Evolutionary conservation across 92 coral and sea anemone species (phyloP), one percentile per base, ranked within the genome.

Genomic region (Porites evermanni): DNA sequence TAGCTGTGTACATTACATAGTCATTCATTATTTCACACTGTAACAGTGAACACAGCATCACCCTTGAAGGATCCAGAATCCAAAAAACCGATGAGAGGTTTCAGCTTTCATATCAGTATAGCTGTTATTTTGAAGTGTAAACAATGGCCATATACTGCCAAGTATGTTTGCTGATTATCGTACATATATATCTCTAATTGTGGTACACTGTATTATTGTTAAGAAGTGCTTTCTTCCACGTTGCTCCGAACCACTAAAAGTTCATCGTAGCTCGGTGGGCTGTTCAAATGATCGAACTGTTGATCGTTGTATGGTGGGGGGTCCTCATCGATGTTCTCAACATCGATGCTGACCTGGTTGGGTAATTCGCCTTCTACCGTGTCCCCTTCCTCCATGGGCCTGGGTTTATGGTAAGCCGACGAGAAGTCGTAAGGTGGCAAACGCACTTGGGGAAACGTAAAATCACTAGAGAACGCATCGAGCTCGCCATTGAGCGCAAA

Each of bases 251-350:
- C 63, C 20, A 3, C 74, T 72, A 83, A 83, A 8, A n/a, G 51
- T n/a, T 83, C 87, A 64, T 83, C 73, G 71, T 83, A 83, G 19
- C 87, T 83, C 50, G 87, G 87, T 8, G 87, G 87, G 13, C 70
- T 72, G 19, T 53, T 1, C 53, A 32, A 6, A 12, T 5, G 44
- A 6, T 52, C 64, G n/a, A 38, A 50, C 64, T n/a, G 50, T 24
- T 83, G 64, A 51, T 83, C 87, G 64, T 53, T 21, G 72, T 83
- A 83, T 10, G 87, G 87, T 3, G 87, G 87, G 4, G 87, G 87
- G 51, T 83, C 87, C 18, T 83, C 87, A 11, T 65, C 53, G 12
- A 44, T 64, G 47, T 16, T 51, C 38, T 83, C 72, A 21, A 18
- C 13, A 64, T 64, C 80, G 17, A 47, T 1, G 18, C 8, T 52